Base-by-base conservation (phyloP, 2,113 vertebrate genomes). In the Chrysemys picta region DNA sequence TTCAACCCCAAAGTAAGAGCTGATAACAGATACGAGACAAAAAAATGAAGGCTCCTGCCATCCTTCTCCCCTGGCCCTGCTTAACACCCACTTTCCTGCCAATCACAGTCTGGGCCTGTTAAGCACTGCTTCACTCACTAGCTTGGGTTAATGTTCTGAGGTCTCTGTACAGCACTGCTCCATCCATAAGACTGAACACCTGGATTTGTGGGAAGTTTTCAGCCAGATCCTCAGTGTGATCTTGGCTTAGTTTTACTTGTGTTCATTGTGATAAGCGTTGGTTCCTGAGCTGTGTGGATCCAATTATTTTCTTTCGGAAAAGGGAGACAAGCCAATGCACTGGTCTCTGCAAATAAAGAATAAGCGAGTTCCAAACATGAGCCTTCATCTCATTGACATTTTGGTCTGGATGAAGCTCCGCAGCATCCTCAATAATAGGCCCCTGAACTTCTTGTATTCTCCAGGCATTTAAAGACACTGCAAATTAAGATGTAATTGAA, bases 401-500 rank as follows among this genome's bases (percentile, higher is more conserved):
- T 89, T 90, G 82, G 10, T 76, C 54, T 17, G 50, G 88, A 87
- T 82, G 72, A 88, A 92, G 49, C 10, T 22, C 42, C 65, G n/a
- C 35, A 85, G 11, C 19, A 81, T 84, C 72, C 31, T 91, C 62
- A 79, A 69, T 91, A 53, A 93, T 52, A 49, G 85, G 29, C 88
- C 91, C 50, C 75, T 49, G 76, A 93, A 88, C 85, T 93, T 82
- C 59, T 69, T 84, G 89, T 75, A 85, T 90, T 96, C 56, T 35
- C 93, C 96, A 94, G 93, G 96, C 89, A 14, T 80, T 94, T 91
- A 76, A 96, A 98, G 91, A 92, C 84, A 89, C 29, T 4, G 35
- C 62, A 75, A 82, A 89, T 97, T 95, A 95, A 80, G 87, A 82
- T 31, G 21, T 97, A 94, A 97, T 92, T 97, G 97, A 97, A 98